phyloP scores from a whole-genome alignment of 2,797 vertebrate genomes.

The Gallinago solitaria region DNA sequence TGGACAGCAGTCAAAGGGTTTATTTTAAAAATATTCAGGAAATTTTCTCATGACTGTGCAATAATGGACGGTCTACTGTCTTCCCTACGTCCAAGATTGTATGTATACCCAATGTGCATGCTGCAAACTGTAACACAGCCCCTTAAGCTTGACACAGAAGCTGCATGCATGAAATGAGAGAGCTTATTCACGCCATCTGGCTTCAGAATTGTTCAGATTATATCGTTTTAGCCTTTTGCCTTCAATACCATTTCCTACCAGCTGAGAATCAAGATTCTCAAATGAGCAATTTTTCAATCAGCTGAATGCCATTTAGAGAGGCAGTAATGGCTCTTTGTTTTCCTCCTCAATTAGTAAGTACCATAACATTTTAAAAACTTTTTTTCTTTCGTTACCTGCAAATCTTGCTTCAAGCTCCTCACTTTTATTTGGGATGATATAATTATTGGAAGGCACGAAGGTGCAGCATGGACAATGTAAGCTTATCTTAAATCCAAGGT shows the following conservation, averaged over 20 bases:
- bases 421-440: constrained; percentile 98
- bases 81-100: neutral
- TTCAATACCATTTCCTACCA: neutral
- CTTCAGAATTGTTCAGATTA: neutral
- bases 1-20: neutral
- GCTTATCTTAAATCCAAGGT: constrained; percentile 97
- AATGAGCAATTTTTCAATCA: neutral
- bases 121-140: neutral
- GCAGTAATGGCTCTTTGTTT: neutral
- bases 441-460: constrained; percentile 95
- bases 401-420: constrained; percentile 95
- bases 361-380: neutral
- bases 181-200: neutral
- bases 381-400: constrained; percentile 84
- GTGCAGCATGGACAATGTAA: constrained; percentile 97
- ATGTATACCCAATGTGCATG: fast-evolving
- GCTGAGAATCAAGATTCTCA: neutral
- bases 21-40: neutral
- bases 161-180: neutral
- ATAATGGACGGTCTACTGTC: neutral
- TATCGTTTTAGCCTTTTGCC: neutral
- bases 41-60: neutral
- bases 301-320: neutral
- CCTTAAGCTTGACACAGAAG: neutral
- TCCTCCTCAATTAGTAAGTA: neutral